Base-by-base conservation (phyloP, 2,888 invertebrate genomes). In the Tenthredo distinguenda region DNA sequence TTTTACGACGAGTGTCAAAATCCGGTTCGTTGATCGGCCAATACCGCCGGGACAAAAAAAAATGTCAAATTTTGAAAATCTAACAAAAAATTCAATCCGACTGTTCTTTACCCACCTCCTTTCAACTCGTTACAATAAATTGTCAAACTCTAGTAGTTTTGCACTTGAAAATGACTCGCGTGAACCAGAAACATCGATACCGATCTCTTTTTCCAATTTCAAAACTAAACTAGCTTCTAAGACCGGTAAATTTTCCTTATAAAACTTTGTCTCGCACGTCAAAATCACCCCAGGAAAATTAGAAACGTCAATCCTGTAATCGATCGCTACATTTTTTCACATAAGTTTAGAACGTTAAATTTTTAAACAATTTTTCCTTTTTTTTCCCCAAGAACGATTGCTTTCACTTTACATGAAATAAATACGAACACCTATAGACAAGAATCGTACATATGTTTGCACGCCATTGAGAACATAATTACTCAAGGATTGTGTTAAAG, bases 11-110 rank as follows among this genome's bases (percentile, higher is more conserved):
- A 85, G 85, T 84, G 85, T 84, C 55, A 68, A 68, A 55, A 65
- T 85, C 34, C 84, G 84, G 84, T 85, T 85, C 74, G 81, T 79
- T 37, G 76, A 86, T 40, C 68, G 74, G 74, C 74, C 82, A 84
- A 77, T 68, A 72, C 68, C 58, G 40, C 18, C 37, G 55, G 26
- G 74, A 72, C 55, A 31, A 21, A 55, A 74, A n/a, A n/a, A 55
- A 55, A 10, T 84, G 43, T 74, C 7, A 26, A 47, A 74, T 68
- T 68, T 68, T 12, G 34, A 68, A 68, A 68, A 68, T 68, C 34
- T 34, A 18, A 68, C 68, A 34, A 18, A 34, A 34, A 34, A 34
- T 68, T 34, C 68, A 26, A 62, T 62, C 26, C 62, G 26, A 10
- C 26, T 21, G 10, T 31, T 62, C 1, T 55, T 55, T 7, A n/a